Evolutionary conservation across 2,797 vertebrate genomes (phyloP).

Genomic region (Chaenodraco wilsoni): DNA sequence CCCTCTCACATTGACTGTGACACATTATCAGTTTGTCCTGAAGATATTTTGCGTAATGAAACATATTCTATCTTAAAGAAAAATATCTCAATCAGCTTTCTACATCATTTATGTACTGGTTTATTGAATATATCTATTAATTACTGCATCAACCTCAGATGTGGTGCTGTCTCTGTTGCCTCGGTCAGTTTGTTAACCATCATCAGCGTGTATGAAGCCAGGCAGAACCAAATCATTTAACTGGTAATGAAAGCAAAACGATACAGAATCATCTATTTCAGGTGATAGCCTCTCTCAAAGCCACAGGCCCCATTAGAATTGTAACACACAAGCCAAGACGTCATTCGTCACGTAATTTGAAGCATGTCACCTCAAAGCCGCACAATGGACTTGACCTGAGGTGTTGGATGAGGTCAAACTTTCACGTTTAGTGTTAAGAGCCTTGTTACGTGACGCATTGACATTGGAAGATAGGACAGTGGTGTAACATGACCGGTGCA

Average conservation of each 20-base stretch:
- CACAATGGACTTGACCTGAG: background rate
- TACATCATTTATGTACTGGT: background rate
- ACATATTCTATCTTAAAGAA: no score
- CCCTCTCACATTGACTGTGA: background rate
- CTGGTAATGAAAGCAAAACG: background rate
- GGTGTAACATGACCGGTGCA: background rate
- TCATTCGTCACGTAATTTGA: background rate
- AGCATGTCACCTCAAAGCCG: background rate
- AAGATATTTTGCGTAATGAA: no score
- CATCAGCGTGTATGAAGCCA: background rate
- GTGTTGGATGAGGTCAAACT: background rate
- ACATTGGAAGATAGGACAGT: background rate
- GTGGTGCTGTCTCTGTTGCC: background rate
- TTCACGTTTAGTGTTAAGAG: background rate
- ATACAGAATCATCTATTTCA: background rate
- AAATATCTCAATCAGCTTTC: background rate
- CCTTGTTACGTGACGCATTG: background rate
- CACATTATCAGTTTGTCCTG: background rate
- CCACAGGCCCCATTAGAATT: background rate
- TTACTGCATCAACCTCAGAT: no score
- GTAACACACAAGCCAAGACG: background rate
- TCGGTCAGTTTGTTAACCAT: background rate
- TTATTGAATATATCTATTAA: background rate
- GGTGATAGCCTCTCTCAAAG: background rate
- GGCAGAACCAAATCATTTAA: background rate